phyloP scores from a whole-genome alignment of 2,113 vertebrate genomes.

The Tenebrosternarchus preto region DNA sequence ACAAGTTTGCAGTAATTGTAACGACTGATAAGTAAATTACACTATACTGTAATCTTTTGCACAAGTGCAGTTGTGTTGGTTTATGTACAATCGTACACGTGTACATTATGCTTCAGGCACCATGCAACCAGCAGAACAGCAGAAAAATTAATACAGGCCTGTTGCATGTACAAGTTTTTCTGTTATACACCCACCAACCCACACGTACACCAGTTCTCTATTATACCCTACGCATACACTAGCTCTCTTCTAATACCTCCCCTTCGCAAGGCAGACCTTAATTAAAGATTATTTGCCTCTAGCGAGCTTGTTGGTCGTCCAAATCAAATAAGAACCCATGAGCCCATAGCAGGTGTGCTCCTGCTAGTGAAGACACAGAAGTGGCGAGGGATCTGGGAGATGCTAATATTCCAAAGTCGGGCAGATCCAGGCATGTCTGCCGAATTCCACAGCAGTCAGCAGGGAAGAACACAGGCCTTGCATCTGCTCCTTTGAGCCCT shows the following conservation, averaged over 20 bases:
- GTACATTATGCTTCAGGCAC: neutral
- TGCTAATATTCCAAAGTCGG: neutral
- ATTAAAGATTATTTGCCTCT: conserved; percentile 30
- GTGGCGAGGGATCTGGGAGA: neutral
- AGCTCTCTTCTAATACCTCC: neutral
- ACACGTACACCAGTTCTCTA: neutral
- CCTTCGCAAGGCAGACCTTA: neutral
- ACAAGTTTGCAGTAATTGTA: conserved; percentile 36
- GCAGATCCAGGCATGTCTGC: conserved; percentile 35
- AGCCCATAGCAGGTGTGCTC: conserved; percentile 17
- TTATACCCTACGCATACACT: no score
- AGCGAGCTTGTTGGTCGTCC: neutral
- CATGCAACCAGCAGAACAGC: neutral
- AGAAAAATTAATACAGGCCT: conserved; percentile 11
- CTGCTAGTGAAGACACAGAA: neutral
- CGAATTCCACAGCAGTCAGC: neutral
- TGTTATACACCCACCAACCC: neutral
- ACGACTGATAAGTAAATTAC: conserved; percentile 65
- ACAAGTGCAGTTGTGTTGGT: conserved; percentile 28
- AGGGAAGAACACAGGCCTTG: neutral
- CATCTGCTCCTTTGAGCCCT: neutral
- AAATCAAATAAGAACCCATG: conserved; percentile 17
- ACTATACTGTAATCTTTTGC: conserved; percentile 69
- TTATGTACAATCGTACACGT: neutral
- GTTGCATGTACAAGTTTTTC: neutral